Evolutionary conservation across 2,113 vertebrate genomes (phyloP), one percentile per base, ranked within the genome.

Genomic region (Bubalus kerabau): DNA sequence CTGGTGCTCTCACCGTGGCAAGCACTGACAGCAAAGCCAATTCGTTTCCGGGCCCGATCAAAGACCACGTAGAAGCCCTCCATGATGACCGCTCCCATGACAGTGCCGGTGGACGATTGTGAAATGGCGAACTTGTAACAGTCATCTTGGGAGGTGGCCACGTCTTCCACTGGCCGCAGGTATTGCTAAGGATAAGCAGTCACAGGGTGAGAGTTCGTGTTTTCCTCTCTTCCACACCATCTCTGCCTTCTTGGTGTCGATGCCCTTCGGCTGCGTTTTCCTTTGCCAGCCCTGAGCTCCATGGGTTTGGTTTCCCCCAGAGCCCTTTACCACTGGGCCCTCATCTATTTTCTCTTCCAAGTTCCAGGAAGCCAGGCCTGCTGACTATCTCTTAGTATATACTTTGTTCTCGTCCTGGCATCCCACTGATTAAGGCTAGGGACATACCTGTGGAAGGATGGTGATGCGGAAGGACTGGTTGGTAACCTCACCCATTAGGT

Each of bases 1-100:
- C 87, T 32, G 23, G 84, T 0, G 40, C 67, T 60, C 99, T 99
- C 98, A 99, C 99, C 99, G 0, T 99, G 99, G 97, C 99, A 99
- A 52, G 99, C 99, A 32, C 99, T 99, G 97, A 99, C 99, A 0
- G 99, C 99, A 46, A 99, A 99, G 97, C 99, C 99, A 2, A 99
- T 99, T 87, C 99, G 99, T 90, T 99, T 99, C 92, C 98, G 99
- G 89, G 99, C 99, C 0, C 99, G 99, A 97, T 99, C 99, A 0
- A 99, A 99, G 88, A 99, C 99, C 16, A 99, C 99, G 0, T 99
- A 99, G 98, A 99, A 99, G 21, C 99, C 99, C 97, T 99, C 99
- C 99, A 99, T 99, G 99, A 99, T 99, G 12, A 99, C 99, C 0
- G 99, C 99, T 0, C 99, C 99, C 99, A 99, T 99, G 78, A 99